These are phyloP conservation scores for Sinosuthora webbiana DNA, from an alignment of 2,113 vertebrate species.

Conservation along the genomic window DNA sequence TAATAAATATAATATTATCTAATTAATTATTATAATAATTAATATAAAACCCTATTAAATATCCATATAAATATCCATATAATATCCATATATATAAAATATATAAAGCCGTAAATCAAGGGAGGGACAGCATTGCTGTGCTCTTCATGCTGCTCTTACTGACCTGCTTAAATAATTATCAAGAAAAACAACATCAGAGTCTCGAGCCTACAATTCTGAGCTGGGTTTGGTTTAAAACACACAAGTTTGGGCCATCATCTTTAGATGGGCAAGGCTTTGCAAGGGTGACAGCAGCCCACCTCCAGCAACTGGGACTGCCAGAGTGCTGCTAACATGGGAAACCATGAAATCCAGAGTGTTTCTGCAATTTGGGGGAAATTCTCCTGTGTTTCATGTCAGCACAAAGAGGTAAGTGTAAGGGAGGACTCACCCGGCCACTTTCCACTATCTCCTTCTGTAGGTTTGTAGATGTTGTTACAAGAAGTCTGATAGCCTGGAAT, in stretches of 20 bases:
- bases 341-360: neutral
- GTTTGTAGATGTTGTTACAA: slow-evolving; percentile 88
- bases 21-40: too few species aligned
- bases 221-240: neutral
- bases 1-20: too few species aligned
- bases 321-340: neutral
- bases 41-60: too few species aligned
- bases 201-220: neutral
- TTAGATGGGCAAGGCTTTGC: neutral
- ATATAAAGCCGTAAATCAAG: neutral
- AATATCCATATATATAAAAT: neutral
- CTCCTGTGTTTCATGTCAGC: fast-evolving
- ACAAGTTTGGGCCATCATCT: neutral
- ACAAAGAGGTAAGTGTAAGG: neutral
- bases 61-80: neutral
- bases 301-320: neutral
- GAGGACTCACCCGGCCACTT: slow-evolving; percentile 83
- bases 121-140: neutral
- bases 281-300: neutral
- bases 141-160: neutral
- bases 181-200: neutral
- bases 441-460: slow-evolving; percentile 97
- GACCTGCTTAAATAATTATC: neutral
- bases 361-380: neutral
- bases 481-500: slow-evolving; percentile 87